Percentiles rank a stretch among this genome's conserved stretches.
Conservation (phyloP, 2,113 vertebrate genomes). For the Heloderma charlesbogerti region DNA sequence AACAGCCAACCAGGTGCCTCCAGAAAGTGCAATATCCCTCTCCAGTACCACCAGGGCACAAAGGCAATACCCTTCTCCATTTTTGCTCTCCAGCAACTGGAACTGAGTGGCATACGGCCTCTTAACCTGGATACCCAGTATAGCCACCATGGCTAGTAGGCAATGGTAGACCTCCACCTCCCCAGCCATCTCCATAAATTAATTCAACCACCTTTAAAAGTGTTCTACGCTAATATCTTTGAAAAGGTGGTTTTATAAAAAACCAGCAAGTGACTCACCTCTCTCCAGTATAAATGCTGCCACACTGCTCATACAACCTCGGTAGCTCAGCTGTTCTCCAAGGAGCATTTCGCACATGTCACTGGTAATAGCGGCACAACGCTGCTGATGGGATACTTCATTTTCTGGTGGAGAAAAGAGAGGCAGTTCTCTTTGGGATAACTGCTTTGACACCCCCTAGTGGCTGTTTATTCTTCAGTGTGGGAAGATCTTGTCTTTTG, state of each 20-base stretch:
- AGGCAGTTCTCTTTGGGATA: too few species aligned
- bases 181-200: too few species aligned
- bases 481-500: too few species aligned
- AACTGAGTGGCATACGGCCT: too few species aligned
- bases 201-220: not conserved
- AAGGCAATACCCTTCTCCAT: not conserved
- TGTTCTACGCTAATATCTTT: too few species aligned
- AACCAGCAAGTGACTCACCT: constrained; percentile 68
- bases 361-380: constrained; percentile 80
- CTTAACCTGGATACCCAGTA: too few species aligned
- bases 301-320: constrained; percentile 79
- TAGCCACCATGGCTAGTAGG: not conserved
- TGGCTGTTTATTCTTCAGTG: not conserved
- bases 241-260: not conserved
- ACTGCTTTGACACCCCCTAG: not conserved
- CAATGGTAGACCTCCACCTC: not conserved
- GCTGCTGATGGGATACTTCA: constrained; percentile 77
- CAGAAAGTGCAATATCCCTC: not conserved
- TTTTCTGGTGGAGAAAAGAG: constrained; percentile 27
- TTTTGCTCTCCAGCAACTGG: not conserved
- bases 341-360: constrained; percentile 79
- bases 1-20: not conserved
- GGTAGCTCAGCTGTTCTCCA: constrained; percentile 67
- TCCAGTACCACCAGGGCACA: too few species aligned
- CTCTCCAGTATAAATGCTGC: constrained; percentile 86